Base-by-base conservation (phyloP, 2,888 invertebrate species). In the Thereva nobilitata region DNA sequence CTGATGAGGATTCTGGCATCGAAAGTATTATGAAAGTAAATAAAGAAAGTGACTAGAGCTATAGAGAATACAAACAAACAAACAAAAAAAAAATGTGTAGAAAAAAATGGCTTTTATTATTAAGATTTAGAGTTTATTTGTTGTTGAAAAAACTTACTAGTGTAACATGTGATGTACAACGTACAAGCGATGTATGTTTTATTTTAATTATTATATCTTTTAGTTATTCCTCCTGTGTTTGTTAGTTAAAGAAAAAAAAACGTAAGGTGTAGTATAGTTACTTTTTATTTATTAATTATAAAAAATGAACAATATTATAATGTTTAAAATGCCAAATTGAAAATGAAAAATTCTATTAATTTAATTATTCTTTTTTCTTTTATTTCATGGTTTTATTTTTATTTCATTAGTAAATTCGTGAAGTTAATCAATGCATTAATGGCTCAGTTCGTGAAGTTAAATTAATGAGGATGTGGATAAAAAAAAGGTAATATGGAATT, bases 1-100 rank as follows among this genome's bases (percentile, higher is more conserved):
- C 72, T 3, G 73, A 73, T 56, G 73, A 73, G 66, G 73, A 73
- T 68, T 73, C 72, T 4, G 73, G 73, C 49, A 73, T 73, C 55
- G 73, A 73, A 71, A 73, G 72, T 70, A 70, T 73, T 71, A 70
- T 71, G 69, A 71, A 67, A 67, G 55, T 69, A 37, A 71, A 68
- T 54, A 69, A 68, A 45, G 59, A 67, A 56, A 57, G 41, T 52
- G 63, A 67, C 57, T 66, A 68, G 42, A 55, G 35, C 7, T n/a
- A 59, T 4, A 8, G 5, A 38, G 5, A 12, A 44, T 7, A 37
- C 35, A 45, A 50, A 50, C 9, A 8, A 9, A 50, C 7, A 34
- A 34, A 49, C 12, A 49, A 12, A 12, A 1, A 49, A n/a, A 23
- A 4, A 23, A 49, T 42, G 9, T 8, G 7, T 8, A 8, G 42